phyloP scores from a whole-genome alignment of 2,888 invertebrate species.

The Lydus trimaculatus region DNA sequence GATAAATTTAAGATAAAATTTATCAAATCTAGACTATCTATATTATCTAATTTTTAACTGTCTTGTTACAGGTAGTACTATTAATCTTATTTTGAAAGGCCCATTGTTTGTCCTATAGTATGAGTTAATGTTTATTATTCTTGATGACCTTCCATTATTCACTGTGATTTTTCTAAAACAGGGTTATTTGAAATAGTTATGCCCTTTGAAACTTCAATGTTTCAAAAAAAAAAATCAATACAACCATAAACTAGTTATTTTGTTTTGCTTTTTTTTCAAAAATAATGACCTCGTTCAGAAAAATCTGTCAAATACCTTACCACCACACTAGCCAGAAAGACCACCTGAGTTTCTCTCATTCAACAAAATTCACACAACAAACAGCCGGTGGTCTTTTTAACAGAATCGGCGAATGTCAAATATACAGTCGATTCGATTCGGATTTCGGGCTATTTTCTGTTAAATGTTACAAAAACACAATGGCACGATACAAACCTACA shows the following conservation, averaged over 20 bases:
- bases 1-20: background rate
- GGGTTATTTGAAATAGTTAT: background rate
- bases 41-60: slow-evolving; percentile 1
- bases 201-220: background rate
- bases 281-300: background rate
- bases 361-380: slow-evolving; percentile 4
- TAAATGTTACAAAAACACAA: background rate
- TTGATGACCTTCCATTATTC: slow-evolving; percentile 3
- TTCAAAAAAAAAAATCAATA: background rate
- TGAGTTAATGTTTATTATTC: background rate
- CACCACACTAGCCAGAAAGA: background rate
- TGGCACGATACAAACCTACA: background rate
- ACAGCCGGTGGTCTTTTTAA: slow-evolving; percentile 4
- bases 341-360: background rate
- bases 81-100: slow-evolving; percentile 2
- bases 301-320: background rate
- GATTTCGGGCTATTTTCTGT: background rate
- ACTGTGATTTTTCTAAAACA: background rate
- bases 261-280: background rate
- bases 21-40: background rate
- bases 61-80: background rate
- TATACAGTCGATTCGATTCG: background rate
- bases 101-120: background rate
- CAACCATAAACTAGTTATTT: background rate
- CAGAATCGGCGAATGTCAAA: background rate